Evolutionary conservation across 2,888 invertebrate species (phyloP).

Genomic region (Gibbula magus): DNA sequence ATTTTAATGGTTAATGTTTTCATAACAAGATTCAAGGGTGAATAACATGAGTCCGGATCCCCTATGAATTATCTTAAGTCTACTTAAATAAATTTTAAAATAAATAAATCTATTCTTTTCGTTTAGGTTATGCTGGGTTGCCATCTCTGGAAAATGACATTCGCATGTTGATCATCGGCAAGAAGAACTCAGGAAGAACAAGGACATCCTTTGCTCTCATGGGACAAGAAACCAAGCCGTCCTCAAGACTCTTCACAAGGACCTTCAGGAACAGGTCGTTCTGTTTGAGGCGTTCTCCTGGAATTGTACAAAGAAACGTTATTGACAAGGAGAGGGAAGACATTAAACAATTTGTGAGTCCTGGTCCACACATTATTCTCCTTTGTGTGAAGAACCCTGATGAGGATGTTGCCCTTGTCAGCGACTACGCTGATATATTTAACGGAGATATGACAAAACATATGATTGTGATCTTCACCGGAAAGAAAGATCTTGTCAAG

Average conservation of each 20-base stretch:
- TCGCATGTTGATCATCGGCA: not conserved
- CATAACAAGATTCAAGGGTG: too few relatives aligned
- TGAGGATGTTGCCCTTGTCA: not conserved
- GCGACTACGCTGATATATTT: not conserved
- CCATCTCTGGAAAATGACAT: not conserved
- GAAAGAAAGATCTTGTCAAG: not conserved
- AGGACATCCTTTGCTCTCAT: not conserved
- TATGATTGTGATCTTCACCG: slow-evolving; percentile 2
- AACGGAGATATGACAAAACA: not conserved
- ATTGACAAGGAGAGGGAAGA: not conserved
- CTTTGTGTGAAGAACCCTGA: not conserved
- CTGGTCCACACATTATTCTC: not conserved
- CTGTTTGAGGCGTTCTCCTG: not conserved
- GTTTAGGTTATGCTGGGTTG: too few relatives aligned
- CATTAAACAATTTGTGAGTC: not conserved
- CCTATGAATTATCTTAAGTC: too few relatives aligned
- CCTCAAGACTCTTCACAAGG: not conserved
- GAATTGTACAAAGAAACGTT: not conserved
- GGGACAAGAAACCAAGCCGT: not conserved
- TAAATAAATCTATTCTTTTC: too few relatives aligned
- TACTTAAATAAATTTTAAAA: too few relatives aligned
- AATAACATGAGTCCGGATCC: too few relatives aligned
- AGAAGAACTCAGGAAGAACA: not conserved
- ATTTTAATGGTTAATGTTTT: too few relatives aligned
- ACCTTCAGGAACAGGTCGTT: not conserved